Conservation (phyloP, 2,888 invertebrate species). For the Iphiclides podalirius region DNA sequence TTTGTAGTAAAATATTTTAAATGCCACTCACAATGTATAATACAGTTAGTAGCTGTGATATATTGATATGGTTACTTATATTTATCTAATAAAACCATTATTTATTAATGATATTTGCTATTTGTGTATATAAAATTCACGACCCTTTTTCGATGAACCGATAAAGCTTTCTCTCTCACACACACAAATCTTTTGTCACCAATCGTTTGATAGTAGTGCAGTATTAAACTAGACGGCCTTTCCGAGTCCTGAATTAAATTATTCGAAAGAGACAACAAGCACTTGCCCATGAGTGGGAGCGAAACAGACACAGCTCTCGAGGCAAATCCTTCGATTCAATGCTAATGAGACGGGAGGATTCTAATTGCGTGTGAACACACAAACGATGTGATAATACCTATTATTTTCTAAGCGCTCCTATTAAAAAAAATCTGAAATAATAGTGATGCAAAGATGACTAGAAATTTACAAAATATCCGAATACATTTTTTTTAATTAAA, state of each 20-base stretch:
- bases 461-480: too few relatives aligned
- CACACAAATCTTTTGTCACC: constrained; percentile 47
- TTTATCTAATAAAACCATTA: too few relatives aligned
- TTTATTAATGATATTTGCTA: too few relatives aligned
- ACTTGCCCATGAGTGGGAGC: constrained; percentile 36
- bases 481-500: too few relatives aligned
- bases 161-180: constrained; percentile 4
- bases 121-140: too few relatives aligned
- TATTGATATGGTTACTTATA: too few relatives aligned
- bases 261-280: constrained; percentile 40
- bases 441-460: too few relatives aligned
- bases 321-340: constrained; percentile 42
- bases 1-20: too few relatives aligned
- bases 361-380: constrained; percentile 76
- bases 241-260: constrained; percentile 62
- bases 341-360: constrained; percentile 71
- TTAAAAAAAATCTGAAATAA: background rate
- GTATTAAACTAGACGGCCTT: constrained; percentile 59
- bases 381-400: constrained; percentile 68
- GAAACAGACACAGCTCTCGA: constrained; percentile 39
- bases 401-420: constrained; percentile 36
- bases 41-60: too few relatives aligned
- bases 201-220: constrained; percentile 61
- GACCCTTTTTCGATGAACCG: too few relatives aligned
- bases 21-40: too few relatives aligned